Conservation (phyloP, 2,113 vertebrate genomes). For the Clarias gariepinus region DNA sequence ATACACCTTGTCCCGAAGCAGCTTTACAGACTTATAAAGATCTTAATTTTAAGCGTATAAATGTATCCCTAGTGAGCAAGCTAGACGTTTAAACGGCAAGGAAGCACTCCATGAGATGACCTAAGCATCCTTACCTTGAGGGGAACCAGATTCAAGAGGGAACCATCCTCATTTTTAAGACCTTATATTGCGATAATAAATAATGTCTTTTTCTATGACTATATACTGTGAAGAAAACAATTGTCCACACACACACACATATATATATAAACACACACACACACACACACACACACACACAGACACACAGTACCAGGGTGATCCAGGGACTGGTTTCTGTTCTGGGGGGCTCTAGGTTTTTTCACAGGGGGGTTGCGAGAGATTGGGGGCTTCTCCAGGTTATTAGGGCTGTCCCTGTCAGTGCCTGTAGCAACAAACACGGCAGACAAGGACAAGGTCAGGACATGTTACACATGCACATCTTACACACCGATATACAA, state of each 20-base stretch:
- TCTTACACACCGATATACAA: not conserved
- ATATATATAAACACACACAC: slow-evolving; percentile 7
- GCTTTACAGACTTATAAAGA: not conserved
- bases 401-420: slow-evolving; percentile 65
- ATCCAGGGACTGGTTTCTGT: slow-evolving; percentile 76
- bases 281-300: slow-evolving; percentile 16
- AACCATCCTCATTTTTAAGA: not conserved
- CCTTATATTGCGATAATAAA: too few relatives aligned
- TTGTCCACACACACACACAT: not conserved
- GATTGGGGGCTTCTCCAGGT: slow-evolving; percentile 73
- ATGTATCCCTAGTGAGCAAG: not conserved
- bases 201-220: not conserved
- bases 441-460: slow-evolving; percentile 43
- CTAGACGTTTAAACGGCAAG: too few relatives aligned
- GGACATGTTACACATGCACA: not conserved
- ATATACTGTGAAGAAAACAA: not conserved
- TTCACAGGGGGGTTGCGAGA: slow-evolving; percentile 70
- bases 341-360: slow-evolving; percentile 70
- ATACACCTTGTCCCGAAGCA: not conserved
- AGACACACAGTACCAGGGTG: slow-evolving; percentile 64
- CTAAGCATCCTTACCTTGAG: not conserved
- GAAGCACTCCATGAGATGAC: too few relatives aligned
- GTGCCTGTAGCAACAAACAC: slow-evolving; percentile 69
- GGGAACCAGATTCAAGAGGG: too few relatives aligned
- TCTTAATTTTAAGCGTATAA: not conserved